Conservation (phyloP, 2,113 vertebrate genomes). For the Naja naja region DNA sequence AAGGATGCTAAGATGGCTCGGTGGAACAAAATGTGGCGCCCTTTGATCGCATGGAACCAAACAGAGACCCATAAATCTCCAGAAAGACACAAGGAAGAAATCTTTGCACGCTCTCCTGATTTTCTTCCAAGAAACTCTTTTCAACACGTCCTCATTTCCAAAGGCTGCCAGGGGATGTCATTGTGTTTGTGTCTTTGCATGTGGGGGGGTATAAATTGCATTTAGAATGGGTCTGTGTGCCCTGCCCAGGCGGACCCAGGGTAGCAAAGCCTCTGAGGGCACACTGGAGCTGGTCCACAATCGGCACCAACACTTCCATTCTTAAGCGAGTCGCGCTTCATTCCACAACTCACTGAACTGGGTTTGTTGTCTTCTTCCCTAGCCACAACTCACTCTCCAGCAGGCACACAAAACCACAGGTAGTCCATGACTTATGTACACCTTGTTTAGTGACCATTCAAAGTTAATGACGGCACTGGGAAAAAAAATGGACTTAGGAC, state of each 20-base stretch:
- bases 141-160: not conserved
- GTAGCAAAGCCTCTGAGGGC: not conserved
- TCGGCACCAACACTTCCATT: no score
- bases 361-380: no score
- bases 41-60: not conserved
- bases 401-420: no score
- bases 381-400: no score
- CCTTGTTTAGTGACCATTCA: no score
- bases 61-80: not conserved
- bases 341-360: no score
- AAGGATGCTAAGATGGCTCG: not conserved
- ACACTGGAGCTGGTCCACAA: not conserved
- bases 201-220: not conserved
- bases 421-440: no score
- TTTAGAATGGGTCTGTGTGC: not conserved
- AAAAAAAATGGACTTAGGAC: no score
- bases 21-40: not conserved
- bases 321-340: no score
- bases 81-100: not conserved
- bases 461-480: no score
- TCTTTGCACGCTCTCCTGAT: not conserved
- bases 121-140: not conserved
- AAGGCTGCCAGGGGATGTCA: not conserved
- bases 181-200: not conserved
- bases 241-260: not conserved